These are phyloP conservation scores for Meta bourneti DNA, from an alignment of 2,888 invertebrate species.

Conservation along the genomic window DNA sequence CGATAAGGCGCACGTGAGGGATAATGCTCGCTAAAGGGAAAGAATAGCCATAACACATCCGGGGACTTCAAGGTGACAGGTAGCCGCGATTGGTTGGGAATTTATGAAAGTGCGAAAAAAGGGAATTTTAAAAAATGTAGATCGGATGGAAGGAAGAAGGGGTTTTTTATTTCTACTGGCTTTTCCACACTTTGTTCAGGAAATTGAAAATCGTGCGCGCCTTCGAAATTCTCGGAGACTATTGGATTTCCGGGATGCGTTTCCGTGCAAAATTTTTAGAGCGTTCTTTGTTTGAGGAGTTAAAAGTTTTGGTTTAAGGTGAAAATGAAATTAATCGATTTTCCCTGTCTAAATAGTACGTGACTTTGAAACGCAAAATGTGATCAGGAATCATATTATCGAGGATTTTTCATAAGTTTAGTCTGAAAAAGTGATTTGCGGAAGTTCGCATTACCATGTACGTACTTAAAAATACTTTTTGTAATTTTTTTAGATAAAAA, in stretches of 20 bases:
- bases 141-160: neutral
- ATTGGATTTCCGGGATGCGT: neutral
- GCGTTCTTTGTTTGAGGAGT: neutral
- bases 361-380: neutral
- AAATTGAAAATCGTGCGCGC: neutral
- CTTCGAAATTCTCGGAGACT: neutral
- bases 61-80: neutral
- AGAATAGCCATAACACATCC: neutral
- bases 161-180: neutral
- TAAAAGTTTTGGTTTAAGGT: neutral
- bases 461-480: no score
- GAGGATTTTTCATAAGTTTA: no score
- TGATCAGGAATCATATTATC: no score
- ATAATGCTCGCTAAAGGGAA: slow-evolving; percentile 13
- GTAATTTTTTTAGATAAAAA: no score
- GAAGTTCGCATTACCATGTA: no score
- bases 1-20: neutral
- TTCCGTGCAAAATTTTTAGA: neutral
- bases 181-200: neutral
- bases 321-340: neutral
- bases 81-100: neutral
- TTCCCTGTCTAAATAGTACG: neutral
- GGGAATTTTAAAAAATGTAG: neutral
- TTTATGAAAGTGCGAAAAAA: slow-evolving; percentile 6
- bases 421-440: no score